These are phyloP conservation scores for Ornithoptera priamus DNA, from an alignment of 2,888 invertebrate genomes.

Conservation along the genomic window DNA sequence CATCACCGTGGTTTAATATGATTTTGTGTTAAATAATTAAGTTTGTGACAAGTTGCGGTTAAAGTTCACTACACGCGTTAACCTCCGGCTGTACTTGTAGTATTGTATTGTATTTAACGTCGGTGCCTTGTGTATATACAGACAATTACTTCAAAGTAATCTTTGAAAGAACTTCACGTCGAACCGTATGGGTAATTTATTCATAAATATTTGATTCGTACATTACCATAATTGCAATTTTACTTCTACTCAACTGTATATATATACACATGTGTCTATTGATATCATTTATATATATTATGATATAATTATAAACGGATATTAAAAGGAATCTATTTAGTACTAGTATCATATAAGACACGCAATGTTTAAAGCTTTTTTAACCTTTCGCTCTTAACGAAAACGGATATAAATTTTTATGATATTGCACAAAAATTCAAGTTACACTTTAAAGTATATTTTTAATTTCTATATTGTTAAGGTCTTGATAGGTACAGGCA, in stretches of 20 bases:
- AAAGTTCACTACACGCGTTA: conserved; percentile 50
- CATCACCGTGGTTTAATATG: conserved; percentile 22
- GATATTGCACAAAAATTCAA: background rate
- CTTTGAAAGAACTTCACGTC: conserved; percentile 1
- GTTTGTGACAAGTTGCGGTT: conserved; percentile 59
- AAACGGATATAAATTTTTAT: background rate
- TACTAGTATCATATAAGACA: no score
- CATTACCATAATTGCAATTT: background rate
- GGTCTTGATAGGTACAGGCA: background rate
- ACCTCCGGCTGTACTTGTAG: conserved; percentile 51
- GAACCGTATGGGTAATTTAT: conserved; percentile 20
- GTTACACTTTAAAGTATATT: background rate
- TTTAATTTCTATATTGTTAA: conserved; percentile 1
- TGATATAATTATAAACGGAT: no score
- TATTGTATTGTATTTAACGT: conserved; percentile 33
- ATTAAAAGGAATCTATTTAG: no score
- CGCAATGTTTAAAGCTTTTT: no score
- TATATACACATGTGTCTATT: background rate
- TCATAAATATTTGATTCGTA: background rate
- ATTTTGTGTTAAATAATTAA: conserved; percentile 43
- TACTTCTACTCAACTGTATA: background rate
- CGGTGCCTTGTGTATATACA: conserved; percentile 8
- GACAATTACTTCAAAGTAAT: conserved; percentile 15
- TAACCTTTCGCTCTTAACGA: background rate
- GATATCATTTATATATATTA: background rate